Evolutionary conservation across 30 jellyfish, hydroid and myxozoan species (phyloP).

Genomic region (Aurelia coerulea): DNA sequence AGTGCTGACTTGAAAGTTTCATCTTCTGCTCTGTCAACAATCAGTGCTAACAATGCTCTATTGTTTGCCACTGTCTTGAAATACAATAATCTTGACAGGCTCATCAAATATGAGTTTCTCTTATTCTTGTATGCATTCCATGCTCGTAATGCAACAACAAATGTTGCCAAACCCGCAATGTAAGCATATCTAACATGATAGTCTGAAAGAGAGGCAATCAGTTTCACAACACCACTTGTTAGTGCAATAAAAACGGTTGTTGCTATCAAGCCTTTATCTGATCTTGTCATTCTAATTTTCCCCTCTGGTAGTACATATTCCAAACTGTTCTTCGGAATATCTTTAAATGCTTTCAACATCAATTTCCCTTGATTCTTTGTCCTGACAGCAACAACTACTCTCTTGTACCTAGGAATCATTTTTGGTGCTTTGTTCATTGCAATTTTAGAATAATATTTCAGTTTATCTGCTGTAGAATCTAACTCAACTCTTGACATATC

Average conservation of each 20-base stretch:
- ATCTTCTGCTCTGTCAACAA: conserved; percentile 92
- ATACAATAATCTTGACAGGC: conserved; percentile 69
- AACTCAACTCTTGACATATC: conserved; percentile 45
- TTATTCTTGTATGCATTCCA: conserved; percentile 93
- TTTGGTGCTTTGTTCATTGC: conserved; percentile 63
- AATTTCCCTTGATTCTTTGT: conserved; percentile 83
- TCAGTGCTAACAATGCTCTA: conserved; percentile 82
- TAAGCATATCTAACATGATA: conserved; percentile 58
- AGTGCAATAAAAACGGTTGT: conserved; percentile 65
- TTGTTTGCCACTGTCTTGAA: conserved; percentile 89
- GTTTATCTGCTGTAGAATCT: conserved; percentile 28
- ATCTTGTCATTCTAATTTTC: conserved; percentile 71
- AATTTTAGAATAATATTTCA: conserved; percentile 38
- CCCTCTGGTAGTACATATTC: conserved; percentile 94
- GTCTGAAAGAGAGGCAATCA: conserved; percentile 55
- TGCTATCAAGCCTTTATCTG: conserved; percentile 75
- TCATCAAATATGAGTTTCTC: conserved; percentile 76
- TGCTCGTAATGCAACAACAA: conserved; percentile 75
- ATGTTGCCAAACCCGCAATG: conserved; percentile 72
- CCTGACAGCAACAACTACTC: conserved; percentile 93
- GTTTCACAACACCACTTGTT: conserved; percentile 61
- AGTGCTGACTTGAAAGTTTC: conserved; percentile 87
- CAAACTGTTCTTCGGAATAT: conserved; percentile 78
- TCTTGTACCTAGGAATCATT: conserved; percentile 71
- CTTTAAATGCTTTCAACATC: conserved; percentile 88